Evolutionary conservation across 2,888 invertebrate genomes (phyloP).

Genomic region (Ormyrus rosae): DNA sequence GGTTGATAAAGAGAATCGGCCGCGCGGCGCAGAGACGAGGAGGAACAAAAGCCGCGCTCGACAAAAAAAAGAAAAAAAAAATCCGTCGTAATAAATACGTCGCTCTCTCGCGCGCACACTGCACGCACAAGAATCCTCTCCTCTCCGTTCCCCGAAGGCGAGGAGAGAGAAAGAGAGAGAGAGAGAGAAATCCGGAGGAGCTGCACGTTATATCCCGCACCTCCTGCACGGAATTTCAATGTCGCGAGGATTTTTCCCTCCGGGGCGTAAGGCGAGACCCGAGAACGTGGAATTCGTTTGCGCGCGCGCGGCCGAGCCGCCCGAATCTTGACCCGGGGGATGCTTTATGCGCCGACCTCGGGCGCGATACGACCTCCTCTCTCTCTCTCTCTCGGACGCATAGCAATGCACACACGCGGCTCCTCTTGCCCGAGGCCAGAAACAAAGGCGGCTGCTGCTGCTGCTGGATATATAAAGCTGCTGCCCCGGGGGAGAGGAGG

Average conservation of each 20-base stretch:
- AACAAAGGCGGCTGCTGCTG: conserved; percentile 37
- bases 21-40: not conserved
- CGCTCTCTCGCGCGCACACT: conserved; percentile 2
- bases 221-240: conserved; percentile 63
- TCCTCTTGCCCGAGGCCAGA: not conserved
- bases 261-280: conserved; percentile 51
- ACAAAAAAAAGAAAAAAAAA: conserved; percentile 4
- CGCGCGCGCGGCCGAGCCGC: conserved; percentile 30
- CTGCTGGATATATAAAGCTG: not conserved
- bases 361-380: conserved; percentile 64
- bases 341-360: conserved; percentile 70
- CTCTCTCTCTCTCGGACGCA: conserved; percentile 61
- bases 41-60: not conserved
- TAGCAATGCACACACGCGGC: conserved; percentile 63
- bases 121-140: not conserved
- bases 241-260: conserved; percentile 55
- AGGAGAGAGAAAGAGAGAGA: conserved; percentile 1
- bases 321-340: conserved; percentile 63
- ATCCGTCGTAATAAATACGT: conserved; percentile 43
- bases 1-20: conserved; percentile 22
- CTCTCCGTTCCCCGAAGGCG: conserved; percentile 57
- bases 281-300: conserved; percentile 58
- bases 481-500: not conserved
- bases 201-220: conserved; percentile 21
- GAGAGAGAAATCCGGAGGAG: too few species aligned